Conservation (phyloP, 2,797 vertebrate genomes). For the Oreortyx pictus region DNA sequence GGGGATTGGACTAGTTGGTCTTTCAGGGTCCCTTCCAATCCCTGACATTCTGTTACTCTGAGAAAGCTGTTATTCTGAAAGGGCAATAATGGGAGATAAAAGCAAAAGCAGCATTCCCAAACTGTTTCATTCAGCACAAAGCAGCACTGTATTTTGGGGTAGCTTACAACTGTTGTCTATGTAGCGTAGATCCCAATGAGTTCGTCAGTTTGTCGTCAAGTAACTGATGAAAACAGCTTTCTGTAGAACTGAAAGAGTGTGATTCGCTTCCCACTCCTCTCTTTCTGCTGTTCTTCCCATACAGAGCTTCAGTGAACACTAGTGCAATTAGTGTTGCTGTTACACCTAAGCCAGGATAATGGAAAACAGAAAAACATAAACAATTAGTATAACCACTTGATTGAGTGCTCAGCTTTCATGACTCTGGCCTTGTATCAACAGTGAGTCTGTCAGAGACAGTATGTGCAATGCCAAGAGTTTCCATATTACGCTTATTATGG, state of each 20-base stretch:
- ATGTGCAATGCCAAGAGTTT: not conserved
- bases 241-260: not conserved
- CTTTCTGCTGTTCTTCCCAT: not conserved
- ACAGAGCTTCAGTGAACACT: not conserved
- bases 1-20: not conserved
- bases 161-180: not conserved
- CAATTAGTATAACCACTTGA: not conserved
- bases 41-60: too few relatives aligned
- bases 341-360: not conserved
- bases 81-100: not conserved
- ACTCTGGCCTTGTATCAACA: not conserved
- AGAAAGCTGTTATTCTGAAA: not conserved
- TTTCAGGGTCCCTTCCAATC: too few relatives aligned
- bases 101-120: not conserved
- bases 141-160: not conserved
- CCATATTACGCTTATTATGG: fast-evolving
- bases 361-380: not conserved
- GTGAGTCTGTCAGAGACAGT: not conserved
- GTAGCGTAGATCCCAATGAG: not conserved
- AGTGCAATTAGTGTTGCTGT: not conserved
- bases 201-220: not conserved
- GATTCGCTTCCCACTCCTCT: not conserved
- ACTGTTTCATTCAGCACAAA: not conserved
- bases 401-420: not conserved
- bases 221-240: not conserved